phyloP scores from a whole-genome alignment of 1,140 invertebrate species.

The Drosophila pachea region DNA sequence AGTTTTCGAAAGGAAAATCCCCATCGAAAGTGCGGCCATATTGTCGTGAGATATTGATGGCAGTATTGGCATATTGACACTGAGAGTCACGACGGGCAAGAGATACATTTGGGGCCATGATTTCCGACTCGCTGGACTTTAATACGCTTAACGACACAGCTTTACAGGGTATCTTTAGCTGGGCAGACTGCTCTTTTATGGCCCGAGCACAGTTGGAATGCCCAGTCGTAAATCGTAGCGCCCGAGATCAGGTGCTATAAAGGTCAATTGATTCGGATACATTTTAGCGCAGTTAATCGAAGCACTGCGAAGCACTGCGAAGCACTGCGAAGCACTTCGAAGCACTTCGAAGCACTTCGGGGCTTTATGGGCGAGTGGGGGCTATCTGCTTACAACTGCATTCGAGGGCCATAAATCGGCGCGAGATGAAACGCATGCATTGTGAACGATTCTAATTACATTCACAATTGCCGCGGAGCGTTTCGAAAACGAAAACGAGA shows the following conservation, averaged over 20 bases:
- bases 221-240: background rate
- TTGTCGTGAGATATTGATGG: too few species aligned
- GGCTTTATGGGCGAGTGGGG: background rate
- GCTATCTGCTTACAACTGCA: background rate
- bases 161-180: background rate
- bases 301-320: too few species aligned
- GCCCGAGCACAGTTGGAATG: background rate
- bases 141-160: background rate
- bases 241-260: background rate
- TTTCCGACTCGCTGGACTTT: too few species aligned
- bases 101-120: too few species aligned
- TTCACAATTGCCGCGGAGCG: background rate
- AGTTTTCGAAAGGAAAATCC: too few species aligned
- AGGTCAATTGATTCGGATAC: conserved; percentile 1
- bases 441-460: background rate
- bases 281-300: conserved; percentile 1
- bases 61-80: too few species aligned
- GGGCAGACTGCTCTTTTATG: background rate
- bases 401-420: background rate
- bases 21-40: too few species aligned
- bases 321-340: too few species aligned
- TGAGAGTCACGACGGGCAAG: too few species aligned
- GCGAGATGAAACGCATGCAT: background rate
- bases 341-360: background rate
- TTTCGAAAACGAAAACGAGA: too few species aligned